Evolutionary conservation across 2,797 vertebrate species (phyloP).

Genomic region (Clarias pachynema): DNA sequence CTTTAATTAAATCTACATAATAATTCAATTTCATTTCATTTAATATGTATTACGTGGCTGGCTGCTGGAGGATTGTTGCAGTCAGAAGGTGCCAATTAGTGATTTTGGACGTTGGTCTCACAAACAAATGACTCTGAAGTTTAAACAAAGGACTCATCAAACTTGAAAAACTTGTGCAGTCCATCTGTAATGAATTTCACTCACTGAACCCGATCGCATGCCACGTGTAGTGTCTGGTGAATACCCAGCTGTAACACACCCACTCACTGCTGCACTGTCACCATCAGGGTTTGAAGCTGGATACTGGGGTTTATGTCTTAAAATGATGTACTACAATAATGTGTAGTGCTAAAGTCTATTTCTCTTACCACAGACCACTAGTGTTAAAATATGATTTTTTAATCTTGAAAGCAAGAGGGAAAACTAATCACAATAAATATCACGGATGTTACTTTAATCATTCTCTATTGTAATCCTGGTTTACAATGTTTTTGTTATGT

Average conservation of each 20-base stretch:
- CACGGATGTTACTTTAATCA: background rate
- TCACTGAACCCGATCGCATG: background rate
- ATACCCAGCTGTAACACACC: background rate
- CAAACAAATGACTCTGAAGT: background rate
- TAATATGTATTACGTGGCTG: too few relatives aligned
- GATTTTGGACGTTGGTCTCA: background rate
- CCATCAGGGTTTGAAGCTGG: background rate
- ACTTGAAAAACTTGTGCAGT: background rate
- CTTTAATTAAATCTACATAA: too few relatives aligned
- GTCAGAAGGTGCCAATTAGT: background rate
- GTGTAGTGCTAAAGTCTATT: background rate
- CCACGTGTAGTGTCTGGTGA: background rate
- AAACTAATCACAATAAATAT: background rate
- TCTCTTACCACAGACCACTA: background rate
- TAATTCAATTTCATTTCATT: too few relatives aligned
- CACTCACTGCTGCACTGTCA: background rate
- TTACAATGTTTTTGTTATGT: background rate
- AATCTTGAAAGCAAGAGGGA: background rate
- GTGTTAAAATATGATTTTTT: background rate
- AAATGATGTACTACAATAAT: background rate
- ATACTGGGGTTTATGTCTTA: background rate
- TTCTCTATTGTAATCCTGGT: background rate
- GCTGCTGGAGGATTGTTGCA: background rate
- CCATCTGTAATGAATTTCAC: background rate
- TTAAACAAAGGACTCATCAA: background rate